Base-by-base conservation (phyloP, 2,113 vertebrate species). In the Phrynosoma blainvillii region DNA sequence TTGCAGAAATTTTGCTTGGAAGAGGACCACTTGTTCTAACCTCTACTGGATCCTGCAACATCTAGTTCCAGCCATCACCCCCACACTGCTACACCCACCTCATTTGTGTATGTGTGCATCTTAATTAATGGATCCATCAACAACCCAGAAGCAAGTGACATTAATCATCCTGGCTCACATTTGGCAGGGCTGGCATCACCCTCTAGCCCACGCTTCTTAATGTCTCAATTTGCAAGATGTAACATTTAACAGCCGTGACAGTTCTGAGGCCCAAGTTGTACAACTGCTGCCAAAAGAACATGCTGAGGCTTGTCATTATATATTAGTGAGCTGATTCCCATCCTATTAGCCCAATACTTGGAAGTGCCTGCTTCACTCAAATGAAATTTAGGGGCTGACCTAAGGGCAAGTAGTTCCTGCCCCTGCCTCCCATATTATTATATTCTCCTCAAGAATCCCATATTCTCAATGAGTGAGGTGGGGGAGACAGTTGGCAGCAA, bases 51-150 rank as follows among this genome's bases (percentile, higher is more conserved):
- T 54, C 40, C 73, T 5, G 1, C 9, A 16, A 30, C 59, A 30
- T 27, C 42, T 2, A 4, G 4, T 54, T 54, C 13, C 4, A 5
- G 30, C 6, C 14, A 25, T 36, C 23, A 23, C 74, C n/a, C n/a
- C 42, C n/a, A 13, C 32, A 65, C 20, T 42, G 30, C n/a, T 11
- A 21, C 25, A 42, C 59, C 25, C 11, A 27, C 25, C 12, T 80
- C 16, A 62, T 30, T 4, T 9, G 23, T 14, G 23, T 52, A 11
- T 13, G 12, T 92, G 90, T 91, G 66, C 0, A 65, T 90, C 94
- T 87, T 94, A 95, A 92, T 95, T 95, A 95, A 93, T 92, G 85
- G 59, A 92, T 75, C 91, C 23, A 71, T 95, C 91, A 95, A 93
- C 95, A 96, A 92, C 78, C 91, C 89, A 84, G 79, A 82, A 12